Conservation (phyloP, 2,113 vertebrate genomes). For the Sardina pilchardus region DNA sequence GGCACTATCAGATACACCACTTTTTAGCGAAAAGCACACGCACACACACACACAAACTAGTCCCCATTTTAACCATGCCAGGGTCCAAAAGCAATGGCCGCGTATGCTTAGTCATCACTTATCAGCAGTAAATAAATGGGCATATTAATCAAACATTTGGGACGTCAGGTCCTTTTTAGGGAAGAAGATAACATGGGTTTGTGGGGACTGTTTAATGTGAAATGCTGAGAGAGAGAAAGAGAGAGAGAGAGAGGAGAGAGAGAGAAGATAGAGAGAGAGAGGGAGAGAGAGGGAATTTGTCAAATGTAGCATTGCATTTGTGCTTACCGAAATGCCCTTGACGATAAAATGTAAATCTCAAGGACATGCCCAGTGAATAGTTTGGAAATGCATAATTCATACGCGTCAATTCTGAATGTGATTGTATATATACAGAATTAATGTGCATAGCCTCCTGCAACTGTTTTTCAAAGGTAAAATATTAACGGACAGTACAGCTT, state of each 20-base stretch:
- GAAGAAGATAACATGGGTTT: slow-evolving; percentile 25
- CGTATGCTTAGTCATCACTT: slow-evolving; percentile 33
- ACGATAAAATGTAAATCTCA: slow-evolving; percentile 80
- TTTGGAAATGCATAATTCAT: slow-evolving; percentile 77
- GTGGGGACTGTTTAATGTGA: slow-evolving; percentile 41
- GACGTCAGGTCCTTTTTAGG: slow-evolving; percentile 24
- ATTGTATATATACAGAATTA: slow-evolving; percentile 64
- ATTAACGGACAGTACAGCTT: slow-evolving; percentile 55
- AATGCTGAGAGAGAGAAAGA: slow-evolving; percentile 40
- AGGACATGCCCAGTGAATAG: slow-evolving; percentile 71
- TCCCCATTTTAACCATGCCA: slow-evolving; percentile 3
- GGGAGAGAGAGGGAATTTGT: slow-evolving; percentile 50
- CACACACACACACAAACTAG: background rate
- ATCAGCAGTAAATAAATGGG: slow-evolving; percentile 32
- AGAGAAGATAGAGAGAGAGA: slow-evolving; percentile 40
- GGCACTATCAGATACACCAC: slow-evolving; percentile 29
- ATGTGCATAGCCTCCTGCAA: slow-evolving; percentile 57
- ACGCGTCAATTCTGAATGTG: slow-evolving; percentile 64
- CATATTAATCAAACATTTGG: slow-evolving; percentile 53
- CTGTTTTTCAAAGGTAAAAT: slow-evolving; percentile 62
- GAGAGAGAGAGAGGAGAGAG: slow-evolving; percentile 38
- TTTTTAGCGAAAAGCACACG: slow-evolving; percentile 22
- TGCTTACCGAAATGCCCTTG: slow-evolving; percentile 66
- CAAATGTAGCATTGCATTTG: slow-evolving; percentile 62
- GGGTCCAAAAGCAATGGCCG: slow-evolving; percentile 8